These are phyloP conservation scores for Papilio xuthus DNA, from an alignment of 1,140 invertebrate genomes.

Conservation along the genomic window DNA sequence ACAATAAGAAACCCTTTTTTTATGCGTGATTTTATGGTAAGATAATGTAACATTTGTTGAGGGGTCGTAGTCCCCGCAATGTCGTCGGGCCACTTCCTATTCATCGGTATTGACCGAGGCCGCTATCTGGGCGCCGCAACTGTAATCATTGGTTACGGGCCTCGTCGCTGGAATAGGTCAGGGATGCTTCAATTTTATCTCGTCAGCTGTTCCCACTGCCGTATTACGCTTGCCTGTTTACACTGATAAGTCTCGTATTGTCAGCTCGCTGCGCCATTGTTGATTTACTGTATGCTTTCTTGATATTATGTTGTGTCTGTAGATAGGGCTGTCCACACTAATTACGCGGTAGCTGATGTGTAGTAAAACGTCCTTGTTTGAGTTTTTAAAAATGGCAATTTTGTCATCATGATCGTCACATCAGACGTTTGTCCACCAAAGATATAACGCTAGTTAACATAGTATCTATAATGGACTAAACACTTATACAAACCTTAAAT, in stretches of 20 bases:
- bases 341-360: not conserved
- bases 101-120: slow-evolving; percentile 59
- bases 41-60: slow-evolving; percentile 7
- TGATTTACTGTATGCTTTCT: not conserved
- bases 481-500: not conserved
- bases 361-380: not conserved
- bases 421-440: not conserved
- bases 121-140: slow-evolving; percentile 49
- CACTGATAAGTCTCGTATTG: slow-evolving; percentile 35
- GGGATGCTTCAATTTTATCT: slow-evolving; percentile 61
- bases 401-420: too few relatives aligned
- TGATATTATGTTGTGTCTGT: not conserved
- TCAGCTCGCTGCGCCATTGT: slow-evolving; percentile 25
- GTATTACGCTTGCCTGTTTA: slow-evolving; percentile 35
- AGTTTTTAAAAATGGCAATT: too few relatives aligned
- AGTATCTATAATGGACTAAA: too few relatives aligned
- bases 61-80: slow-evolving; percentile 14
- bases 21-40: not conserved
- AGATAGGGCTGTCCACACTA: not conserved
- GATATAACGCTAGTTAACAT: too few relatives aligned
- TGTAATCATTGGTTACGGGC: slow-evolving; percentile 50
- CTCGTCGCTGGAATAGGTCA: slow-evolving; percentile 64
- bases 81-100: slow-evolving; percentile 43
- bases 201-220: slow-evolving; percentile 55
- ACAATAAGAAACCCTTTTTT: not conserved